Evolutionary conservation across 2,888 invertebrate genomes (phyloP), one percentile per base, ranked within the genome.

Genomic region (Cistogaster globosa): DNA sequence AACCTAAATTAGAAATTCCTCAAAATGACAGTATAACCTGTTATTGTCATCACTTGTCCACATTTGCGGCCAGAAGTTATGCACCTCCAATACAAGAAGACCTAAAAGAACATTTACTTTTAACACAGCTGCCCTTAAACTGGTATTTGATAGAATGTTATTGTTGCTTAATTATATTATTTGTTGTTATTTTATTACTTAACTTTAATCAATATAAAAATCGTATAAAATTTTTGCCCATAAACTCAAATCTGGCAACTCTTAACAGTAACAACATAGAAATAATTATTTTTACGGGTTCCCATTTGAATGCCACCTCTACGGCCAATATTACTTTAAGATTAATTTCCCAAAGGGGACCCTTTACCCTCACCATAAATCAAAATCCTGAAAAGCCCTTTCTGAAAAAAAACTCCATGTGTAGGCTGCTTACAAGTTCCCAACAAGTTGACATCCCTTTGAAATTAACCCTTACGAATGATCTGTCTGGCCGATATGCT

Each of bases 401-500:
- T 68, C 80, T 85, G 8, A 60, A 20, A 8, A 79, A 78, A 1
- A 87, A 86, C 58, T 87, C 88, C 1, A 63, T 74, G 0, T 78
- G 80, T 18, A 82, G 53, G 6, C 20, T 84, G 4, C 55, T 18
- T 0, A 58, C 77, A n/a, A 72, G 53, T 11, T 77, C 78, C 6
- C 62, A 51, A 22, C 57, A 83, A 0, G 14, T 86, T 6, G 16
- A 55, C 0, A 36, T 67, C 9, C 86, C 86, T 0, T 18, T 71
- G 11, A 45, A 60, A 32, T 26, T 87, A 0, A 60, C 12, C n/a
- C 48, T 90, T 0, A 85, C 86, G 0, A 88, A 88, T 76, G 89
- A 90, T 58, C 85, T 79, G 12, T 62, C 79, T 5, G 90, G 90
- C n/a, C 86, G 89, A 32, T 89, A 88, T 75, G 88, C 89, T 1